Base-by-base conservation (phyloP, 2,888 invertebrate species). In the Melanophora roralis region DNA sequence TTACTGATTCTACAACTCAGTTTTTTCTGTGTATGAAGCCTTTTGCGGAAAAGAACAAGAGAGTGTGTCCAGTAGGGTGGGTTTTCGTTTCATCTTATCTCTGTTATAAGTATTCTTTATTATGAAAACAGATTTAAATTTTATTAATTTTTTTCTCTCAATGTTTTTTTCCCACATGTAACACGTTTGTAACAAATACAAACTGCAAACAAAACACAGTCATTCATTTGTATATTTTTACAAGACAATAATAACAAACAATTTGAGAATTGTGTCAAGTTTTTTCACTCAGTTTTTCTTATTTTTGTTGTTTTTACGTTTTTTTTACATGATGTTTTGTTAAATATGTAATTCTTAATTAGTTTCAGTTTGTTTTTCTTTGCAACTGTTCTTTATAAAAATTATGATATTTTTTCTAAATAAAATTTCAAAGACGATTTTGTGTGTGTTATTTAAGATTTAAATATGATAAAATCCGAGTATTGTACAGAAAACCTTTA, bases 251-350 rank as follows among this genome's bases (percentile, higher is more conserved):
- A 76, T 40, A 64, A 64, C 36, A 57, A 57, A 57, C 21, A 76
- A 76, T 76, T 76, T 76, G 49, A 76, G 76, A 76, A 69, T 69
- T 76, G 69, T 76, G 76, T 76, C 76, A 76, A 76, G 76, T 64
- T 49, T 65, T 65, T 49, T 11, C n/a, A 6, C 27, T 3, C 6
- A 27, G 27, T 27, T 27, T 14, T 38, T 57, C 38, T 49, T 6
- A 21, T 36, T 49, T 49, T 49, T 49, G 11, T 6, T n/a, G n/a
- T 5, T 27, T 49, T 65, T 57, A 32, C 49, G 14, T 40, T 32
- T 57, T 40, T 74, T 67, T 51, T 51, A 12, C 40, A 55, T 55
- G 47, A 23, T 64, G 64, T 57, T 55, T n/a, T 55, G 45, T 45
- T 12, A 65, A 65, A 40, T 72, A 45, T 45, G 62, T n/a, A n/a